Evolutionary conservation across 1,140 invertebrate genomes (phyloP), one percentile per base, ranked within the genome.

Genomic region (Hyles euphorbiae): DNA sequence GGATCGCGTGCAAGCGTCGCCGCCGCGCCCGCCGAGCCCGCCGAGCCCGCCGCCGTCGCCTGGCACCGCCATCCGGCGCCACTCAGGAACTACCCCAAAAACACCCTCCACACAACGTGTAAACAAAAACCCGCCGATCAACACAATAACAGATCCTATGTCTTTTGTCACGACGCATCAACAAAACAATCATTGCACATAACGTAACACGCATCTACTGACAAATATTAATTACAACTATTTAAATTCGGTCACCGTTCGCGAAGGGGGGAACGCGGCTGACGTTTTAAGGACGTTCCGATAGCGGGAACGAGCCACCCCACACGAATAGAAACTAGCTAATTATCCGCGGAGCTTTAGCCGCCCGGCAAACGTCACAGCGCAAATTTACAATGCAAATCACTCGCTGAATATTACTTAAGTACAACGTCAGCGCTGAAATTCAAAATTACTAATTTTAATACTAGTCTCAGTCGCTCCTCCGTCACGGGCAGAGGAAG

Each of bases 381-480:
- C 78, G 77, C 73, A 63, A 82, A 88, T 88, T 87, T 88, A 85
- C 86, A 88, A 82, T 88, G 83, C 86, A 88, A 88, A 88, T 88
- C 72, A 78, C 72, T 77, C 61, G 77, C 77, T 79, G 82, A 84
- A 86, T 88, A 88, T 88, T 87, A 87, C 78, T 84, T 83, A 40
- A 44, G 36, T 43, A 84, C 71, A 83, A 78, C 81, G 82, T 85
- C 80, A 76, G 70, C 73, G 74, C 68, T 80, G 79, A 83, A 85
- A 78, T 84, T 88, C 81, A 87, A 88, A 87, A 88, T 88, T 84
- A 87, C 63, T 83, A 79, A 88, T 85, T 88, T 87, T 84, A 87
- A 84, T 87, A 87, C 81, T 77, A 74, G 78, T 83, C 76, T 81
- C 85, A 88, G 85, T 88, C 81, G 72, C 71, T 76, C 70, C 73